Conservation (phyloP, 2,888 invertebrate species). For the Gerosis bhagava region DNA sequence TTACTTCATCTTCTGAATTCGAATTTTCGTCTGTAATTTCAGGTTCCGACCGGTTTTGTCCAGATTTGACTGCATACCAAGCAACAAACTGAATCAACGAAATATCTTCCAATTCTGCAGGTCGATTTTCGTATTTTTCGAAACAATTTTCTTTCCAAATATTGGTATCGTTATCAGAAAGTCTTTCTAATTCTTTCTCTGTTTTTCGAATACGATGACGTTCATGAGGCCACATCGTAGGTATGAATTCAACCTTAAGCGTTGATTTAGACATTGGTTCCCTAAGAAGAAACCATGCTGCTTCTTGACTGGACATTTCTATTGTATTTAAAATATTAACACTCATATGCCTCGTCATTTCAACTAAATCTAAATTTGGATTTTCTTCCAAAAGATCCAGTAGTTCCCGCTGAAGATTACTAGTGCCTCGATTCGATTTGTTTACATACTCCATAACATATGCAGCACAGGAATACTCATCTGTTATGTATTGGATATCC, state of each 20-base stretch:
- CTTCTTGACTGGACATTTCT: slow-evolving; percentile 46
- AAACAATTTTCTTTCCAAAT: slow-evolving; percentile 5
- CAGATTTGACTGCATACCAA: too few species aligned
- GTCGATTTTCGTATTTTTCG: not conserved
- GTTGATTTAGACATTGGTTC: not conserved
- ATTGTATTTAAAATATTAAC: slow-evolving; percentile 27
- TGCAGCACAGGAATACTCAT: slow-evolving; percentile 55
- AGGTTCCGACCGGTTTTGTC: too few species aligned
- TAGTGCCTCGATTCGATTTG: slow-evolving; percentile 49
- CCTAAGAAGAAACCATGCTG: slow-evolving; percentile 41
- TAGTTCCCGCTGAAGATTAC: slow-evolving; percentile 47
- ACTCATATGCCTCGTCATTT: slow-evolving; percentile 37
- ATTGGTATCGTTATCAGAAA: not conserved
- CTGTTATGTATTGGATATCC: slow-evolving; percentile 52
- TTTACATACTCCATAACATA: slow-evolving; percentile 60
- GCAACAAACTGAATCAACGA: too few species aligned
- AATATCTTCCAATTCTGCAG: too few species aligned
- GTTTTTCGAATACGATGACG: not conserved
- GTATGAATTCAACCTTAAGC: not conserved
- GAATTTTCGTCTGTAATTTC: too few species aligned
- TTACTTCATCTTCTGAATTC: too few species aligned
- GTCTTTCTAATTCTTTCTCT: not conserved
- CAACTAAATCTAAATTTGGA: slow-evolving; percentile 40
- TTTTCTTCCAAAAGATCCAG: slow-evolving; percentile 38
- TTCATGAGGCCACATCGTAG: not conserved